Evolutionary conservation across 2,888 invertebrate species (phyloP).

Genomic region (Yponomeuta sedellus): DNA sequence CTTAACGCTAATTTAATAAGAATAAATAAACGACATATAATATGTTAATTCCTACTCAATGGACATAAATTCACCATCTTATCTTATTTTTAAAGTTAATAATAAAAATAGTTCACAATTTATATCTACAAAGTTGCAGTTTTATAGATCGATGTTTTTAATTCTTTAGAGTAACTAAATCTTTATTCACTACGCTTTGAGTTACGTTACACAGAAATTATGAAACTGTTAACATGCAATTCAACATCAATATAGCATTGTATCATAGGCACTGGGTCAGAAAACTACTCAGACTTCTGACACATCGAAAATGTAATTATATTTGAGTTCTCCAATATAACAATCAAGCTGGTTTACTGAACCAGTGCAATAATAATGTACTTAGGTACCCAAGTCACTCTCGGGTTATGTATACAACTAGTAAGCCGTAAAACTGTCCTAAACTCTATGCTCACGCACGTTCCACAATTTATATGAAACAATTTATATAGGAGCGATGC

Average conservation of each 20-base stretch:
- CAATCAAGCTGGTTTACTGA: conserved; percentile 33
- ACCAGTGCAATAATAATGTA: conserved; percentile 28
- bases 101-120: conserved; percentile 46
- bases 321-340: conserved; percentile 11
- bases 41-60: conserved; percentile 33
- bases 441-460: conserved; percentile 41
- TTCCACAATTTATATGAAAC: conserved; percentile 24
- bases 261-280: conserved; percentile 30
- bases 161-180: conserved; percentile 10
- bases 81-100: conserved; percentile 27
- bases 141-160: conserved; percentile 23
- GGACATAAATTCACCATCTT: conserved; percentile 55
- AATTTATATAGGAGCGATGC: background rate
- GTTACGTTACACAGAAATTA: conserved; percentile 32
- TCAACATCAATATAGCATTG: conserved; percentile 38
- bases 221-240: conserved; percentile 52
- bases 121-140: conserved; percentile 52
- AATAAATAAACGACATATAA: conserved; percentile 47
- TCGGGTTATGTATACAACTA: conserved; percentile 36
- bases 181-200: conserved; percentile 29
- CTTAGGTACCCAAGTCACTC: conserved; percentile 26
- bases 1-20: conserved; percentile 46
- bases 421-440: conserved; percentile 40
- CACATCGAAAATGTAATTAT: conserved; percentile 11
- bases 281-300: conserved; percentile 23